Evolutionary conservation across 2,113 vertebrate species (phyloP).

Genomic region (Alexandromys fortis): DNA sequence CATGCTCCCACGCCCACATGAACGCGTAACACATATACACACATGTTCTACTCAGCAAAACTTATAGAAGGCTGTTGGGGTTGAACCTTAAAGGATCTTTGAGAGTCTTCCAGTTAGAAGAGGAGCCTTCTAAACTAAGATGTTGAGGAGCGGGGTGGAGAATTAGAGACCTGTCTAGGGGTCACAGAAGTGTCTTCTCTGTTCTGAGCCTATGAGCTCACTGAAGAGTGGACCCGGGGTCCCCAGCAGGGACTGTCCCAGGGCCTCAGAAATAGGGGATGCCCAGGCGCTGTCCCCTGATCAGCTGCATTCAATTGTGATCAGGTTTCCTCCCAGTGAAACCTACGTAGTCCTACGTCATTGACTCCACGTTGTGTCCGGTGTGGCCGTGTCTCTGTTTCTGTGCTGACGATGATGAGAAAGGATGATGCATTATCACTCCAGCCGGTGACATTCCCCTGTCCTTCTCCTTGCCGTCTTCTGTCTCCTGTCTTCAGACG

Average conservation of each 20-base stretch:
- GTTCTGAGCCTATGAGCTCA: neutral
- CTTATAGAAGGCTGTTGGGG: neutral
- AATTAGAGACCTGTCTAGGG: neutral
- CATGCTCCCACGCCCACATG: too few relatives aligned
- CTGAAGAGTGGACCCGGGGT: neutral
- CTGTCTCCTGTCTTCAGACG: neutral
- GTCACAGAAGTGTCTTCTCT: neutral
- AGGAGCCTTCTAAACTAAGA: slow-evolving; percentile 3
- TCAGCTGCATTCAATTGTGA: neutral
- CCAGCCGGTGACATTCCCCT: neutral
- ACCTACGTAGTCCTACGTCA: neutral
- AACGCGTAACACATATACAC: too few relatives aligned
- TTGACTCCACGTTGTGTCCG: neutral
- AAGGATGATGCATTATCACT: neutral
- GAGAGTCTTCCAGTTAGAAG: neutral
- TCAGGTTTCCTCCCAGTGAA: slow-evolving; percentile 11
- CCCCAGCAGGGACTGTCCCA: neutral
- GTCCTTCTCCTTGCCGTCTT: neutral
- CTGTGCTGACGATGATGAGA: neutral
- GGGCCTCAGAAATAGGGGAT: neutral
- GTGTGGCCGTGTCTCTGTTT: neutral
- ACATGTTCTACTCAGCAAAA: neutral
- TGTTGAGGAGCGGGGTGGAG: neutral
- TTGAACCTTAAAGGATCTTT: neutral
- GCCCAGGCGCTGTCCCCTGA: neutral